Percentiles rank a stretch among this genome's conserved stretches.
Evolutionary conservation across 2,888 invertebrate genomes (phyloP).

Genomic region (Spialia ferax): DNA sequence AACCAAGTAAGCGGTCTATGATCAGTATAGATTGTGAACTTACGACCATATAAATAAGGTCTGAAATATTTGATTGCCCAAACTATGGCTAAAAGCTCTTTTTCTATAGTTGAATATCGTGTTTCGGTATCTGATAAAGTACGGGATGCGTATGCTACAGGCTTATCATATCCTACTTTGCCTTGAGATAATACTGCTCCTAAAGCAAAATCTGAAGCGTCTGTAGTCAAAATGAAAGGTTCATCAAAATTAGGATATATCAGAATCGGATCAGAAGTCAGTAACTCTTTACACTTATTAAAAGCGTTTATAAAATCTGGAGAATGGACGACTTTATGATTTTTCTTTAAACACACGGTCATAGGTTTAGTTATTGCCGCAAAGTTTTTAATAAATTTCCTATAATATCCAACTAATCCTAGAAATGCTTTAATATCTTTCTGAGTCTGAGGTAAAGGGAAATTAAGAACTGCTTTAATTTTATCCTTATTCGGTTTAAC

Average conservation of each 20-base stretch:
- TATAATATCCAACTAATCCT: conserved; percentile 50
- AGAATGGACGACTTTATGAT: conserved; percentile 36
- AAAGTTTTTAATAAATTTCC: conserved; percentile 51
- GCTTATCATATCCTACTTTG: conserved; percentile 48
- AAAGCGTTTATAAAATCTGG: conserved; percentile 47
- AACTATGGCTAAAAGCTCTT: conserved; percentile 58
- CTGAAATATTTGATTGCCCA: conserved; percentile 59
- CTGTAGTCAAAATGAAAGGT: conserved; percentile 50
- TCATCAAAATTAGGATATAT: conserved; percentile 60
- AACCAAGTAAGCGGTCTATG: conserved; percentile 62
- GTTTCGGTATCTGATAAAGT: conserved; percentile 50
- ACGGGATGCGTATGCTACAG: conserved; percentile 50
- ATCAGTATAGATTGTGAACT: conserved; percentile 63
- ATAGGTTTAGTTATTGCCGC: conserved; percentile 49
- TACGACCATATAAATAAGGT: conserved; percentile 58
- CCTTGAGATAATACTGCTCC: conserved; percentile 52
- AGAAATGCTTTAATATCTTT: conserved; percentile 51
- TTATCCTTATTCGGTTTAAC: conserved; percentile 52
- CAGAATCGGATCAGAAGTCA: conserved; percentile 55
- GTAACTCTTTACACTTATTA: conserved; percentile 51
- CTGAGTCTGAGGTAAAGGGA: conserved; percentile 48
- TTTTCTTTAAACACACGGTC: conserved; percentile 50
- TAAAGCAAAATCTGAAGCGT: conserved; percentile 51
- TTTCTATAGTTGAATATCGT: conserved; percentile 54
- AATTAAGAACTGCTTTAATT: conserved; percentile 47